These are phyloP conservation scores for Naja naja DNA, from an alignment of 2,113 vertebrate genomes.

Conservation along the genomic window DNA sequence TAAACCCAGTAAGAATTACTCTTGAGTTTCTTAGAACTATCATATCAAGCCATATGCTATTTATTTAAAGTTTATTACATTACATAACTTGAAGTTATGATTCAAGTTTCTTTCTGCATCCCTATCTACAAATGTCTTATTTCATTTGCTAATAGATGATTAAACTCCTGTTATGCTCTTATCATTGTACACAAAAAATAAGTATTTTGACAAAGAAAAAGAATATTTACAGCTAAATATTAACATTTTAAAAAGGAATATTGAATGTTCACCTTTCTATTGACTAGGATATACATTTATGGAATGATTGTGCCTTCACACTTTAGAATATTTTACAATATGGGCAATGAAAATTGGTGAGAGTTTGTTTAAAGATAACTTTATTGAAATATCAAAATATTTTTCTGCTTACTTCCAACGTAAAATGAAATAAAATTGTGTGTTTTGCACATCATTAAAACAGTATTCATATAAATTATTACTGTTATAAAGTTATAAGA, in stretches of 20 bases:
- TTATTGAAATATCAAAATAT: slow-evolving; percentile 30
- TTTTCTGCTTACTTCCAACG: neutral
- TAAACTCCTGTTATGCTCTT: neutral
- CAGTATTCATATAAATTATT: neutral
- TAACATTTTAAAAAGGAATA: neutral
- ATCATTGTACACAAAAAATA: neutral
- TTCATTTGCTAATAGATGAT: neutral
- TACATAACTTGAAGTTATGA: neutral
- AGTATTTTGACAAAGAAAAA: neutral
- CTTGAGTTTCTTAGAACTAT: neutral
- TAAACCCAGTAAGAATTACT: neutral
- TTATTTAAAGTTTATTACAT: neutral
- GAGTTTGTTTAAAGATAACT: slow-evolving; percentile 54
- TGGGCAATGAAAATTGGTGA: slow-evolving; percentile 35
- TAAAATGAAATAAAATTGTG: neutral
- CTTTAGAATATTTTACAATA: neutral
- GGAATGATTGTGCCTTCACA: neutral
- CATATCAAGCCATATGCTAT: neutral
- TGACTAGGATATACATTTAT: neutral
- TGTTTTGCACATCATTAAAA: neutral
- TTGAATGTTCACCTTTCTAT: neutral
- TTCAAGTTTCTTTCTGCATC: neutral
- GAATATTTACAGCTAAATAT: neutral
- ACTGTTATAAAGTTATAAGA: neutral
- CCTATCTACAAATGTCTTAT: neutral